Evolutionary conservation across 2,888 invertebrate genomes (phyloP).

Genomic region (Tuta absoluta): DNA sequence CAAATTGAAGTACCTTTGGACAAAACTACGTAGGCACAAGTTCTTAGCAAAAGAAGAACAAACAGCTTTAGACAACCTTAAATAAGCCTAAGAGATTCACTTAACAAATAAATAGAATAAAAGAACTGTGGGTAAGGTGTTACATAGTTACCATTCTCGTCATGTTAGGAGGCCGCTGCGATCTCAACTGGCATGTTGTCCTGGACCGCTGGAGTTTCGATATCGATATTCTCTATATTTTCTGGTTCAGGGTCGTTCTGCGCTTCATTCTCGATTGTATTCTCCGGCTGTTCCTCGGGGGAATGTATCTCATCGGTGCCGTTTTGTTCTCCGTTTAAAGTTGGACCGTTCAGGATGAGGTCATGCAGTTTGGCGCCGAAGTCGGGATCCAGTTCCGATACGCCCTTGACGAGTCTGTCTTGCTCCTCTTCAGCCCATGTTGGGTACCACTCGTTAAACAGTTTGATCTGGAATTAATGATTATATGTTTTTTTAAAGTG

Average conservation of each 20-base stretch:
- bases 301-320: slow-evolving; percentile 55
- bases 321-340: slow-evolving; percentile 69
- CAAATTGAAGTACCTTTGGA: not conserved
- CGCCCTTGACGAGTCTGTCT: slow-evolving; percentile 84
- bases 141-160: slow-evolving; percentile 30
- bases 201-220: slow-evolving; percentile 42
- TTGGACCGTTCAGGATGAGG: slow-evolving; percentile 58
- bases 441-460: slow-evolving; percentile 92
- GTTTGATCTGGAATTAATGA: slow-evolving; percentile 81
- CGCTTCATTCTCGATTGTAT: slow-evolving; percentile 37
- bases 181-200: slow-evolving; percentile 68
- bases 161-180: slow-evolving; percentile 65
- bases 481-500: too few species aligned
- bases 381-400: slow-evolving; percentile 86
- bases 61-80: slow-evolving; percentile 13
- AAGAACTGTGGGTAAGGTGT: slow-evolving; percentile 31
- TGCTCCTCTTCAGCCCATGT: slow-evolving; percentile 89
- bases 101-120: slow-evolving; percentile 30
- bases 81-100: slow-evolving; percentile 30
- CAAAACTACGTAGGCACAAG: too few species aligned
- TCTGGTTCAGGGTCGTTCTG: slow-evolving; percentile 33
- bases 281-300: slow-evolving; percentile 43
- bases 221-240: slow-evolving; percentile 34
- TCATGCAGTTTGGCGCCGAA: slow-evolving; percentile 87
- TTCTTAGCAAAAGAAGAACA: not conserved